Conservation (phyloP, 2,888 invertebrate genomes). For the Amorpha juglandis region DNA sequence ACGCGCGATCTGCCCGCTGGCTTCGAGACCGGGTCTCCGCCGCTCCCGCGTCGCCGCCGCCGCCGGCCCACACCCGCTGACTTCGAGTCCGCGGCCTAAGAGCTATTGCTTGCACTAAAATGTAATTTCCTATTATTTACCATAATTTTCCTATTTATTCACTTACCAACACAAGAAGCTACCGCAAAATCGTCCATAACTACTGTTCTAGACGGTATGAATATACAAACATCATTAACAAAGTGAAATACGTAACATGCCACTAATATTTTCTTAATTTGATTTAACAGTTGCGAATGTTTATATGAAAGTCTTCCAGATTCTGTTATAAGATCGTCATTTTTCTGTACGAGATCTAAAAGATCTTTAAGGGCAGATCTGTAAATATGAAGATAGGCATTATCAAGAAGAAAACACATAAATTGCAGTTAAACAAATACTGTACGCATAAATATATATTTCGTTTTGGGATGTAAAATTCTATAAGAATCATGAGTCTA, state of each 20-base stretch:
- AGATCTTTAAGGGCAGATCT: slow-evolving; percentile 42
- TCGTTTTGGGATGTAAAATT: too few relatives aligned
- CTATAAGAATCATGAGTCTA: too few relatives aligned
- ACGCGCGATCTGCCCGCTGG: too few relatives aligned
- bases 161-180: slow-evolving; percentile 51
- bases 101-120: too few relatives aligned
- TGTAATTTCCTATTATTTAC: background rate
- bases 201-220: slow-evolving; percentile 45
- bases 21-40: too few relatives aligned
- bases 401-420: too few relatives aligned
- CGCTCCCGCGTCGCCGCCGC: too few relatives aligned
- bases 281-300: slow-evolving; percentile 41
- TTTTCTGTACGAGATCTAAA: slow-evolving; percentile 40
- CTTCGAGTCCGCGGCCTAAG: too few relatives aligned
- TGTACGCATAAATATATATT: too few relatives aligned
- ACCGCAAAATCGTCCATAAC: slow-evolving; percentile 42
- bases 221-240: slow-evolving; percentile 49
- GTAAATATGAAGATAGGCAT: slow-evolving; percentile 24
- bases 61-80: too few relatives aligned
- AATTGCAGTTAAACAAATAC: too few relatives aligned
- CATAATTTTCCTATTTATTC: background rate
- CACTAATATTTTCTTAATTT: slow-evolving; percentile 47
- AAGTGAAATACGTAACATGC: slow-evolving; percentile 49
- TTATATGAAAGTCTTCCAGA: slow-evolving; percentile 33
- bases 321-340: slow-evolving; percentile 41